Evolutionary conservation across 2,113 vertebrate genomes (phyloP), one percentile per base, ranked within the genome.

Genomic region (Lucifuga dentata): DNA sequence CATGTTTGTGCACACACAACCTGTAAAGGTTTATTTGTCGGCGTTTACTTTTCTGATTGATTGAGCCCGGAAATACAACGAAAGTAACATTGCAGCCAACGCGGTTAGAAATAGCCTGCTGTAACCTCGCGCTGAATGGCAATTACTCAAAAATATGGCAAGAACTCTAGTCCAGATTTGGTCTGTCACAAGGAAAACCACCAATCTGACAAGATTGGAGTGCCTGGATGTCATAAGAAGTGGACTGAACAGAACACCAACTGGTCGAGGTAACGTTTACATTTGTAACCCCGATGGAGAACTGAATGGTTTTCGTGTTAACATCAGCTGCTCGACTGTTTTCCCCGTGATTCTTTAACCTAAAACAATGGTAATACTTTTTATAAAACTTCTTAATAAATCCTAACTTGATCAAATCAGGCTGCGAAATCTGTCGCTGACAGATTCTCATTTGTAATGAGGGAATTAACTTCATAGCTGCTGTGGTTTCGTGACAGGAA

Each of bases 101-200:
- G 74, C 36, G 53, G 15, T 38, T 58, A 23, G 49, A 5, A 61
- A 57, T 61, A 61, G 62, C 68, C 65, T 67, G 65, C 63, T 19
- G 55, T 70, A 60, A 72, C 61, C 72, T 81, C 68, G 52, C 90
- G 78, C 93, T 94, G 93, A 93, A 94, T 94, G 93, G 93, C 93
- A 91, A 83, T 93, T 78, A 86, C 93, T 92, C 93, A 93, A 93
- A 94, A 94, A 91, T 82, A 93, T 92, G 91, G 89, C 68, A 94
- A 93, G 83, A 93, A 77, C 90, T 81, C 76, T 76, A 50, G 67
- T 91, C 83, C 88, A 78, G 92, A 93, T 80, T 73, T 90, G 90
- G 82, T 88, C 70, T 85, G 84, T 74, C 62, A 81, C 81, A 92
- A 92, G 85, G 92, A 93, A 36, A 90, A 61, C 77, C 79, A 78